Evolutionary conservation across 2,113 vertebrate genomes (phyloP).

Genomic region (Excalfactoria chinensis): DNA sequence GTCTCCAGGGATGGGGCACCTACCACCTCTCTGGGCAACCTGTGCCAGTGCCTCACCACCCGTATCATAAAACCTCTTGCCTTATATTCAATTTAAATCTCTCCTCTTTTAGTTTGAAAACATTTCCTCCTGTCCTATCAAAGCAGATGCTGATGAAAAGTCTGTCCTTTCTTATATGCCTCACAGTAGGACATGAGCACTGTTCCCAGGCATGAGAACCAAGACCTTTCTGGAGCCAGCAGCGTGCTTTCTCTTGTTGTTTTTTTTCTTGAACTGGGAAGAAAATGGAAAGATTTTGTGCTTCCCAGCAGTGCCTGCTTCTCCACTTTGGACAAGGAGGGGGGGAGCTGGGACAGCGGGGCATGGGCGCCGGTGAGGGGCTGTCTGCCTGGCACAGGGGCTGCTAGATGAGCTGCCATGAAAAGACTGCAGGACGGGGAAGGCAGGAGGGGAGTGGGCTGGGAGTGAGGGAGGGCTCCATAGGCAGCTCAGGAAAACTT

Average conservation of each 20-base stretch:
- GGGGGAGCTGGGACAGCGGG: background rate
- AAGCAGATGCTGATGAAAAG: too few relatives aligned
- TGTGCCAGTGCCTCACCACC: too few relatives aligned
- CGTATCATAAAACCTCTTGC: too few relatives aligned
- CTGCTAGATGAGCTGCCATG: slow-evolving; percentile 40
- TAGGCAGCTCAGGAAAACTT: slow-evolving; percentile 57
- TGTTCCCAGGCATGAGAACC: accelerated
- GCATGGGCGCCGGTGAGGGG: background rate
- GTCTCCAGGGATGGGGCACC: too few relatives aligned
- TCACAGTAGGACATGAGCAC: background rate
- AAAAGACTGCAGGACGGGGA: background rate
- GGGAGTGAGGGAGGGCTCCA: background rate
- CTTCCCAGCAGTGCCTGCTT: slow-evolving; percentile 4
- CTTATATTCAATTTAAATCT: too few relatives aligned
- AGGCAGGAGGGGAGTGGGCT: background rate
- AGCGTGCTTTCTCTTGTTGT: background rate
- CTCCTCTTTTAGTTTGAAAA: too few relatives aligned
- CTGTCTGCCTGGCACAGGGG: slow-evolving; percentile 51
- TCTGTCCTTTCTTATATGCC: too few relatives aligned
- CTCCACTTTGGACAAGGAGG: background rate
- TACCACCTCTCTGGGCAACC: too few relatives aligned
- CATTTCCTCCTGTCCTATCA: too few relatives aligned
- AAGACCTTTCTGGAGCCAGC: background rate
- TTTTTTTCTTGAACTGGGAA: background rate
- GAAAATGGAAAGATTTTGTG: slow-evolving; percentile 23